These are phyloP conservation scores for Phyllostomus hastatus DNA, from an alignment of 2,113 vertebrate species.

Conservation along the genomic window DNA sequence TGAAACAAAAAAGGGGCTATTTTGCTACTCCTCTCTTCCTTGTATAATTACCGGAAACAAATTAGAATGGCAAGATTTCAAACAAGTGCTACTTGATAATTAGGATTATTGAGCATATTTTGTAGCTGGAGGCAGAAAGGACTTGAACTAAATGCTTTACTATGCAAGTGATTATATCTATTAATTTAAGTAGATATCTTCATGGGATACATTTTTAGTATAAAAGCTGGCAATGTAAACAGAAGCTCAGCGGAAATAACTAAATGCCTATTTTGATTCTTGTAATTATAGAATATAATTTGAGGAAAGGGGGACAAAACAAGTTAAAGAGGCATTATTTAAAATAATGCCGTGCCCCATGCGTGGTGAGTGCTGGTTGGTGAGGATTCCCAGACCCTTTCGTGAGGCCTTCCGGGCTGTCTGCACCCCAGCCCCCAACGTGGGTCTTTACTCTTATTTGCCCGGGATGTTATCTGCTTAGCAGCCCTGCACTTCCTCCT, in stretches of 20 bases:
- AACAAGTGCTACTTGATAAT: background rate
- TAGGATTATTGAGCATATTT: background rate
- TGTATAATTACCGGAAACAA: background rate
- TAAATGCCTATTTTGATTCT: background rate
- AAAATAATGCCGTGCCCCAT: background rate
- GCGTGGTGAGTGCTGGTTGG: background rate
- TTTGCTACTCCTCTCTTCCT: background rate
- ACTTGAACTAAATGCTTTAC: background rate
- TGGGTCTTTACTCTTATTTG: background rate
- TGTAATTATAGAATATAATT: background rate
- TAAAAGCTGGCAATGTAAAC: background rate
- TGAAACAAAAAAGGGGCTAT: background rate
- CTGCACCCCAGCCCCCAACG: background rate
- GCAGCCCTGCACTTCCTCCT: background rate
- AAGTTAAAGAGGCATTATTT: background rate
- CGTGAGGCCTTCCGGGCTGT: background rate
- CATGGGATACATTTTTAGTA: background rate
- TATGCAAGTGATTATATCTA: background rate
- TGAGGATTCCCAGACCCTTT: background rate
- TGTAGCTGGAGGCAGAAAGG: background rate
- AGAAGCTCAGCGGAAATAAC: background rate
- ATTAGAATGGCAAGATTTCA: background rate
- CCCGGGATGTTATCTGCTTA: background rate
- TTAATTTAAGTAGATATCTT: background rate
- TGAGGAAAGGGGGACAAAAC: background rate